A percentile compares a stretch with the other conserved stretches of the same genome.
phyloP scores from a whole-genome alignment of 2,888 invertebrate genomes.

The Craniophora ligustri region DNA sequence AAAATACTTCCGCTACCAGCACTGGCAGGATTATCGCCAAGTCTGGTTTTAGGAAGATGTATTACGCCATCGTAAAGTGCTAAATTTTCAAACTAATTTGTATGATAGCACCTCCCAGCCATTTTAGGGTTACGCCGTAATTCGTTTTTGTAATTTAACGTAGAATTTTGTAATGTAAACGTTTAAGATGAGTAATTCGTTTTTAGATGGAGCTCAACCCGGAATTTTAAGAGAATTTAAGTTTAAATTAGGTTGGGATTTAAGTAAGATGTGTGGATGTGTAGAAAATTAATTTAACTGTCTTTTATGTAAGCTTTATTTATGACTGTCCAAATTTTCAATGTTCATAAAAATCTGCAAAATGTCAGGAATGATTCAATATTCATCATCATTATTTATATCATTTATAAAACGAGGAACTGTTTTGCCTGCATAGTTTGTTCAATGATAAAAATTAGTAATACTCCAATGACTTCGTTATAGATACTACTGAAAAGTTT shows the following conservation, averaged over 20 bases:
- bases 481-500: no score
- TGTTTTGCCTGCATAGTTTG: no score
- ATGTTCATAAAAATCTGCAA: no score
- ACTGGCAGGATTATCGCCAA: conserved; percentile 4
- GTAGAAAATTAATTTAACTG: background rate
- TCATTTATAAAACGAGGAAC: no score
- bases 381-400: no score
- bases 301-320: background rate
- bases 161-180: conserved; percentile 40
- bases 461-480: no score
- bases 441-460: no score
- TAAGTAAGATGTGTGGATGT: conserved; percentile 14
- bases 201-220: conserved; percentile 14
- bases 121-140: conserved; percentile 30
- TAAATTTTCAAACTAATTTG: conserved; percentile 51
- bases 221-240: conserved; percentile 7
- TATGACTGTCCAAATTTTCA: no score
- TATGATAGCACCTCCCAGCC: conserved; percentile 29
- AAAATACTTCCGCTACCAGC: conserved; percentile 20
- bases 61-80: conserved; percentile 33
- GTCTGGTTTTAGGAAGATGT: conserved; percentile 21
- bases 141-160: conserved; percentile 43
- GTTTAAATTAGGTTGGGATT: conserved; percentile 20
- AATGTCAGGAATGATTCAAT: no score
- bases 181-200: conserved; percentile 38